These are phyloP conservation scores for Amphipoea lucens DNA, from an alignment of 2,888 invertebrate genomes.

Conservation along the genomic window DNA sequence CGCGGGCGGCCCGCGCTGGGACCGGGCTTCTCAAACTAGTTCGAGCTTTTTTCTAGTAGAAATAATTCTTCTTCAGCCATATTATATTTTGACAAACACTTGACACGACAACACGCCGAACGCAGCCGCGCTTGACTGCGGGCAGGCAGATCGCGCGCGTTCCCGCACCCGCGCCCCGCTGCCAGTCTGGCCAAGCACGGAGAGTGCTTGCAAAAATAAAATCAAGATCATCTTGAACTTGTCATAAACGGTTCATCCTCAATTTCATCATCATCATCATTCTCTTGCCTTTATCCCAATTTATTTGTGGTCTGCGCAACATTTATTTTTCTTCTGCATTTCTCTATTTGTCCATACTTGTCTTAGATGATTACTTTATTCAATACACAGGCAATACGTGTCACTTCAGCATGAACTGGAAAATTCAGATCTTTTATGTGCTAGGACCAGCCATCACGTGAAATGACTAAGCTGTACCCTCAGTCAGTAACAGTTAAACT, in stretches of 20 bases:
- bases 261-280: too few relatives aligned
- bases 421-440: conserved; percentile 1
- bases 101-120: too few relatives aligned
- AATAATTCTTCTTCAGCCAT: too few relatives aligned
- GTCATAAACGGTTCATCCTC: not conserved
- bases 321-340: not conserved
- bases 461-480: conserved; percentile 17
- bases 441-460: not conserved
- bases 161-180: too few relatives aligned
- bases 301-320: not conserved
- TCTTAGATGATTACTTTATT: not conserved
- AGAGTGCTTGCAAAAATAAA: not conserved
- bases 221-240: not conserved
- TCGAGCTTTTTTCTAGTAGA: too few relatives aligned
- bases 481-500: conserved; percentile 36
- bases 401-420: not conserved
- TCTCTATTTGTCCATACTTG: not conserved
- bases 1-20: too few relatives aligned
- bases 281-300: too few relatives aligned
- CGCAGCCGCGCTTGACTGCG: too few relatives aligned
- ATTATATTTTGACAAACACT: too few relatives aligned
- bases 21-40: too few relatives aligned
- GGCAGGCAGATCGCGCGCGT: too few relatives aligned
- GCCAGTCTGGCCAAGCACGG: too few relatives aligned
- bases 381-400: not conserved